These are phyloP conservation scores for Zaprionus camerounensis DNA, from an alignment of 1,140 invertebrate species.

Conservation along the genomic window DNA sequence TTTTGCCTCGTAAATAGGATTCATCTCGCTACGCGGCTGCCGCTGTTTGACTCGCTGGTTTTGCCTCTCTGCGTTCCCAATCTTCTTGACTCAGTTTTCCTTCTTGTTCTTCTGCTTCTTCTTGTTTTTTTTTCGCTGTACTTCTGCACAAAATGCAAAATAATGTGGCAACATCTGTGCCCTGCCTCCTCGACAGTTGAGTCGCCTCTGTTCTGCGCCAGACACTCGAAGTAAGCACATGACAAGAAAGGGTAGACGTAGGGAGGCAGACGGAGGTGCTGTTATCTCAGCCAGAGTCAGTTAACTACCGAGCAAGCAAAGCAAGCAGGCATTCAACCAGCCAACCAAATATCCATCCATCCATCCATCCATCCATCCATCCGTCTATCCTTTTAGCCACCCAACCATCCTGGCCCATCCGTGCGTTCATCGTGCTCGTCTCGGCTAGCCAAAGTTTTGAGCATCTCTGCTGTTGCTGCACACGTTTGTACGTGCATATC, in stretches of 20 bases:
- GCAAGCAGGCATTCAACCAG: constrained; percentile 12
- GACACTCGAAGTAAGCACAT: constrained; percentile 74
- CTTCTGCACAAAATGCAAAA: constrained; percentile 73
- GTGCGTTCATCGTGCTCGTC: neutral
- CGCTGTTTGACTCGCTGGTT: constrained; percentile 51
- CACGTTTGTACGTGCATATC: constrained; percentile 49
- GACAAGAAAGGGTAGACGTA: constrained; percentile 15
- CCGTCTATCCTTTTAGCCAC: constrained; percentile 54
- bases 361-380: constrained; percentile 59
- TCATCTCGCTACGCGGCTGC: constrained; percentile 68
- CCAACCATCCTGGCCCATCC: constrained; percentile 37
- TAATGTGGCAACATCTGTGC: constrained; percentile 60
- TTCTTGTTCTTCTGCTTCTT: neutral
- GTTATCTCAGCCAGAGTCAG: constrained; percentile 21
- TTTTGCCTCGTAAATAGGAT: constrained; percentile 79
- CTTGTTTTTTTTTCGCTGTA: constrained; percentile 8
- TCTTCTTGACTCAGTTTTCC: constrained; percentile 26
- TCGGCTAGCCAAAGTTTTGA: constrained; percentile 28
- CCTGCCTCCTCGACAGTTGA: constrained; percentile 42
- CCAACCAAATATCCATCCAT: constrained; percentile 46
- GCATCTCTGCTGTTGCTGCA: constrained; percentile 9
- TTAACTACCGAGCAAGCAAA: constrained; percentile 48
- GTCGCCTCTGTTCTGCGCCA: constrained; percentile 65
- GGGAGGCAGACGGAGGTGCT: constrained; percentile 14
- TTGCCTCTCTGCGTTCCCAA: constrained; percentile 5